Evolutionary conservation across 1,140 invertebrate genomes (phyloP).

Genomic region (Aphelenchoides fujianensis): DNA sequence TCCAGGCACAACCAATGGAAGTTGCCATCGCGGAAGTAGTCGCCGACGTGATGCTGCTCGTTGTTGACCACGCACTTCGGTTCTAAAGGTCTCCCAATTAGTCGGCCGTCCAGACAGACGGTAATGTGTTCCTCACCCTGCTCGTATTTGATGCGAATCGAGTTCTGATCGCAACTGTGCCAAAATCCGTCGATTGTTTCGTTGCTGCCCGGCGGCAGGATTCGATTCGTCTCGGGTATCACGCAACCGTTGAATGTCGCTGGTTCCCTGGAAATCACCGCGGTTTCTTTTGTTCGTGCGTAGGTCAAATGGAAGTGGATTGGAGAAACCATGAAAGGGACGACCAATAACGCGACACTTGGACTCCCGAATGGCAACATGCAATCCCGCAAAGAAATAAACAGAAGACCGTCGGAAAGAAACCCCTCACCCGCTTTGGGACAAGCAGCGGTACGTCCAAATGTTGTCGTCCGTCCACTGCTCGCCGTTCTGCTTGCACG

Average conservation of each 20-base stretch:
- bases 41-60: constrained; percentile 45
- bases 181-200: constrained; percentile 54
- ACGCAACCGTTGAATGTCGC: constrained; percentile 49
- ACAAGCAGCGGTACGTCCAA: constrained; percentile 52
- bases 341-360: too few species aligned
- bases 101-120: too few species aligned
- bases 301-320: too few species aligned
- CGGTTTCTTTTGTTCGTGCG: too few species aligned
- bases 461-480: constrained; percentile 53
- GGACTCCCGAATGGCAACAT: too few species aligned
- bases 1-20: constrained; percentile 61
- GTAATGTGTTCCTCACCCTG: constrained; percentile 35
- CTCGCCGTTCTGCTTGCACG: constrained; percentile 44
- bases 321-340: too few species aligned
- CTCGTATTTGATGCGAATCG: constrained; percentile 50
- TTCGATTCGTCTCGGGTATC: constrained; percentile 11
- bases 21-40: constrained; percentile 53
- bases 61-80: constrained; percentile 49
- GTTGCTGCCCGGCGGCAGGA: constrained; percentile 45
- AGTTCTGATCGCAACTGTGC: constrained; percentile 47
- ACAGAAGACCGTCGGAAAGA: too few species aligned
- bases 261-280: constrained; percentile 37
- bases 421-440: constrained; percentile 34
- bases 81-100: constrained; percentile 37
- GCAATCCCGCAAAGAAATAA: too few species aligned